Base-by-base conservation (phyloP, 2,888 invertebrate species). In the Stomorhina lunata region DNA sequence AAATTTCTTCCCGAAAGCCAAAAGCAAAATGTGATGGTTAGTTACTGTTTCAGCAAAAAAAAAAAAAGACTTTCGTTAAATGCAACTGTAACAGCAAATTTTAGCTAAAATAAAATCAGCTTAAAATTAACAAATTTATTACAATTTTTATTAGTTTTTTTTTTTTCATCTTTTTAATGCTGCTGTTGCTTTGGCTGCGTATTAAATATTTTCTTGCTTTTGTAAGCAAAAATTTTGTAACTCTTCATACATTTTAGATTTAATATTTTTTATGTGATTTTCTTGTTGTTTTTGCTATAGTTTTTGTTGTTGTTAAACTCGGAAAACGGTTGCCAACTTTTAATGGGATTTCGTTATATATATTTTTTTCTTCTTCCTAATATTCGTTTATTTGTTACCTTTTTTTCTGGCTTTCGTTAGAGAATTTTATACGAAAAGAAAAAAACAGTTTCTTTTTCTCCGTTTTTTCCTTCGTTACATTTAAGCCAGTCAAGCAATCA, bases 71-170 rank as follows among this genome's bases (percentile, higher is more conserved):
- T 66, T 72, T 71, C 32, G n/a, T n/a, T 27, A 63, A 63, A 43
- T 63, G 69, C 32, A 55, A 66, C 27, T 43, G 34, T 27, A 37
- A 29, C 57, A 66, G 40, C 61, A 53, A 53, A 50, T 61, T 53
- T 48, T 48, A 20, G 22, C 9, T 22, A 48, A 48, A n/a, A 55
- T 61, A 55, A 82, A 82, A 82, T 82, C 82, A 71, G 82, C 82
- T 82, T 82, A 79, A 82, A 82, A 82, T 80, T 84, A 84, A 73
- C 65, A 84, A 84, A 84, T 84, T 82, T 84, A 84, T 84, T 76
- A 69, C 80, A 57, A 45, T 76, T 80, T 78, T 84, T 82, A 80
- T 80, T 68, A 73, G 34, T 72, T 63, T 50, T 43, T 53, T 37
- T 20, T 12, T 63, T 2, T 45, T 40, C 32, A n/a, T 34, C 20